phyloP scores from a whole-genome alignment of 2,113 vertebrate species.

The Melierax canorus region DNA sequence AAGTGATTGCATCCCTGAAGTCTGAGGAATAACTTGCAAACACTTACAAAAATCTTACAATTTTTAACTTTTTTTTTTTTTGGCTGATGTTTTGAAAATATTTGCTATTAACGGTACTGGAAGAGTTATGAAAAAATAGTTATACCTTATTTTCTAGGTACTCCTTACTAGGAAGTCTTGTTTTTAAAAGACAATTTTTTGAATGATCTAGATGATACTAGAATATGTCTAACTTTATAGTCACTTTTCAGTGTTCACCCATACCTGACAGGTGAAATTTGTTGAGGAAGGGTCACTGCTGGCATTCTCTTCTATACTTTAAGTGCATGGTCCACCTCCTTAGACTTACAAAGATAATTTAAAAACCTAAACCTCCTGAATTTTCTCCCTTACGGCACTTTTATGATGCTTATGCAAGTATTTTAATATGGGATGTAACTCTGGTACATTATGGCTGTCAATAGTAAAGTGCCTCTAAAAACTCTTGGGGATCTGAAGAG shows the following conservation, averaged over 20 bases:
- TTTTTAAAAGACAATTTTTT: neutral
- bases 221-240: neutral
- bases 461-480: neutral
- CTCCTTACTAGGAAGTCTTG: neutral
- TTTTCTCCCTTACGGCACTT: neutral
- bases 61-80: neutral
- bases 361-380: neutral
- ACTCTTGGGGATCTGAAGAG: neutral
- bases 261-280: neutral
- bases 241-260: neutral
- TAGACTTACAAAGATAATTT: neutral
- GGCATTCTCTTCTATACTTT: neutral
- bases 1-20: neutral
- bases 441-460: neutral
- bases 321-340: neutral
- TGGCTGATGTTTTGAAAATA: neutral
- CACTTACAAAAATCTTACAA: neutral
- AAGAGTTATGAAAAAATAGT: neutral
- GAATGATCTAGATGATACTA: neutral
- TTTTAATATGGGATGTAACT: neutral
- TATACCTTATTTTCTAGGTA: neutral
- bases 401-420: neutral
- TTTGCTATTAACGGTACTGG: neutral
- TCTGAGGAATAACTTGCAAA: neutral
- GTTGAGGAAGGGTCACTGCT: neutral